These are phyloP conservation scores for Drosophila sucinea DNA, from an alignment of 1,140 invertebrate species.

Conservation along the genomic window DNA sequence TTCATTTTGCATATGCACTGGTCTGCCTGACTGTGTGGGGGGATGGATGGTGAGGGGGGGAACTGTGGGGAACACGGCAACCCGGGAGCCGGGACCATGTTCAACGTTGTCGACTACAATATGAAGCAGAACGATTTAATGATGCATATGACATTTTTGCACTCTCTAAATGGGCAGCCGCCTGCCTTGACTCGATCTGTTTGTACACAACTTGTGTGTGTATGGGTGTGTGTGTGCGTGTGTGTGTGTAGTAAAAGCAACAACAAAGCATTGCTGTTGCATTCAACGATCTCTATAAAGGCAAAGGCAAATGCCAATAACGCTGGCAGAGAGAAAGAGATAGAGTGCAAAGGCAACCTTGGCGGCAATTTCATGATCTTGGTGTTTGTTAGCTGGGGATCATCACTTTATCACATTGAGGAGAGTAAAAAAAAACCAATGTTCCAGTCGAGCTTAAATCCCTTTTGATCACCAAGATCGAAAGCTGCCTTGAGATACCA, in stretches of 20 bases:
- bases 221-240: constrained; percentile 23
- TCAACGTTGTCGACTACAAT: constrained; percentile 63
- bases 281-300: constrained; percentile 3
- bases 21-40: neutral
- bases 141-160: constrained; percentile 83
- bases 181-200: constrained; percentile 38
- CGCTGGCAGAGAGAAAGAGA: neutral
- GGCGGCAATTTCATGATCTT: constrained; percentile 12
- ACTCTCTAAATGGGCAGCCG: constrained; percentile 79
- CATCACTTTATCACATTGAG: neutral
- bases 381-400: neutral
- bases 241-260: constrained; percentile 34
- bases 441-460: neutral
- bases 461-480: neutral
- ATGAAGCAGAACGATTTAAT: constrained; percentile 82
- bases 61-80: neutral
- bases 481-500: too few species aligned
- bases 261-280: constrained; percentile 20
- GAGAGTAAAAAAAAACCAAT: neutral
- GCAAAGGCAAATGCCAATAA: constrained; percentile 10
- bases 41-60: too few species aligned
- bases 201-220: neutral
- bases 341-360: neutral
- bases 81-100: constrained; percentile 36
- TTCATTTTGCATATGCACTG: constrained; percentile 36